A percentile compares a stretch with the other conserved stretches of the same genome.
Evolutionary conservation across 2,113 vertebrate species (phyloP).

Genomic region (Rhadina sibilatrix): DNA sequence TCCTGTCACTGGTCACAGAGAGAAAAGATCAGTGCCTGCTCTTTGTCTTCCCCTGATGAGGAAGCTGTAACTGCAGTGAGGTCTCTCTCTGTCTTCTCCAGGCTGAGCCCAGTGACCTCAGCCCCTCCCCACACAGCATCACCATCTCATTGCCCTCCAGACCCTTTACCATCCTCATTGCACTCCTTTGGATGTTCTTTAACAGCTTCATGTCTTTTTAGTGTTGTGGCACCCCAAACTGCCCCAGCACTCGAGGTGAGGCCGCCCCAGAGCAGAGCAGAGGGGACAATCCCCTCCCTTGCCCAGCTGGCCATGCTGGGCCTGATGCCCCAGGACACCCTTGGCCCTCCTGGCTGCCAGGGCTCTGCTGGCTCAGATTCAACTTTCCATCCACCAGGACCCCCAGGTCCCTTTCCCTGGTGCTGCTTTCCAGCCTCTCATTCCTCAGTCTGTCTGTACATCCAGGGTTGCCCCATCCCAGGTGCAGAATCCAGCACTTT

Average conservation of each 20-base stretch:
- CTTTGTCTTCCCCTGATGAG: accelerated
- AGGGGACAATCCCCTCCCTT: neutral
- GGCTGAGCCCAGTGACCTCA: neutral
- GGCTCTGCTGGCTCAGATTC: neutral
- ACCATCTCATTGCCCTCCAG: neutral
- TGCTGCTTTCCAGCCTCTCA: neutral
- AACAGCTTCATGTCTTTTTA: neutral
- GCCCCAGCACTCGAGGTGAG: neutral
- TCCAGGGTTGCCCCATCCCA: neutral
- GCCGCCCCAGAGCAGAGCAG: neutral
- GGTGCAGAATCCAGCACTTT: neutral
- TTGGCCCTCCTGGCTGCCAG: neutral
- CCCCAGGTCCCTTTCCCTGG: neutral
- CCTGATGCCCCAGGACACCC: neutral
- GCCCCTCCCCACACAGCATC: neutral
- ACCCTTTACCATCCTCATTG: accelerated
- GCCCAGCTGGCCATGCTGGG: accelerated
- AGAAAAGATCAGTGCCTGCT: neutral
- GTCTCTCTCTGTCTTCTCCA: neutral
- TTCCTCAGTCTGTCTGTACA: neutral
- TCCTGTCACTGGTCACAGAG: neutral
- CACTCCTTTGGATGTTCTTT: neutral
- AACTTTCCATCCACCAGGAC: neutral
- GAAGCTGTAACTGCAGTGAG: neutral
- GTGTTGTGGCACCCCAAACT: neutral